These are phyloP conservation scores for Liasis olivaceus DNA, from an alignment of 2,797 vertebrate genomes.

Conservation along the genomic window DNA sequence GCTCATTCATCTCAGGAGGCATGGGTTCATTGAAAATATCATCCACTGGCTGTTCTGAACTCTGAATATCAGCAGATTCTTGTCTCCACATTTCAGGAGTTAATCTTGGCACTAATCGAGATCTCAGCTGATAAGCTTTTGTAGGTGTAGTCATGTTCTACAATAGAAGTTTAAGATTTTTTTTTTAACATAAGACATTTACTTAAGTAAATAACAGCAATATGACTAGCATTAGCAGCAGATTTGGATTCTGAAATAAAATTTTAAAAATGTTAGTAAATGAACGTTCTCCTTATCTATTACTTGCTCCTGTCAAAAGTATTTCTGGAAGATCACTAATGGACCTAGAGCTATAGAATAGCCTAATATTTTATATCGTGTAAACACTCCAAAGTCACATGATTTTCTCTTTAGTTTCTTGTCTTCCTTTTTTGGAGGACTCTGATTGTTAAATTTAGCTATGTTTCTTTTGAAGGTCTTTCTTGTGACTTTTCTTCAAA, in stretches of 20 bases:
- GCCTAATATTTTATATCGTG: no score
- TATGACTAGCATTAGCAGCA: not conserved
- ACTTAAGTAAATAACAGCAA: conserved; percentile 15
- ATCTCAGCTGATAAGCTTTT: conserved; percentile 84
- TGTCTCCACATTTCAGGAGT: conserved; percentile 77
- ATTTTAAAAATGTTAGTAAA: no score
- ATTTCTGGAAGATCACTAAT: not conserved
- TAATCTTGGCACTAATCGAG: conserved; percentile 75
- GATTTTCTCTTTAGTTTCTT: not conserved
- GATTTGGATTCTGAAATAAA: not conserved
- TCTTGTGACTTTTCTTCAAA: not conserved
- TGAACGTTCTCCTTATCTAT: no score
- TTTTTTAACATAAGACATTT: conserved; percentile 26
- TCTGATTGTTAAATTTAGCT: not conserved
- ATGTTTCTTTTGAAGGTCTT: not conserved
- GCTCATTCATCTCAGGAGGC: conserved; percentile 86
- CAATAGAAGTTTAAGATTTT: conserved; percentile 13
- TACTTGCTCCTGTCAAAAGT: not conserved
- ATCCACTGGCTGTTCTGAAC: conserved; percentile 53
- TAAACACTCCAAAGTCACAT: not conserved
- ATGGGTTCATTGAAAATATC: conserved; percentile 83
- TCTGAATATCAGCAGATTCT: conserved; percentile 58
- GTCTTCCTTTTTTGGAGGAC: not conserved
- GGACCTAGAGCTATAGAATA: not conserved
- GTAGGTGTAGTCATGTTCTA: conserved; percentile 93